Base-by-base conservation (phyloP, 92 coral and sea anemone genomes). In the Epizoanthus fatuus region DNA sequence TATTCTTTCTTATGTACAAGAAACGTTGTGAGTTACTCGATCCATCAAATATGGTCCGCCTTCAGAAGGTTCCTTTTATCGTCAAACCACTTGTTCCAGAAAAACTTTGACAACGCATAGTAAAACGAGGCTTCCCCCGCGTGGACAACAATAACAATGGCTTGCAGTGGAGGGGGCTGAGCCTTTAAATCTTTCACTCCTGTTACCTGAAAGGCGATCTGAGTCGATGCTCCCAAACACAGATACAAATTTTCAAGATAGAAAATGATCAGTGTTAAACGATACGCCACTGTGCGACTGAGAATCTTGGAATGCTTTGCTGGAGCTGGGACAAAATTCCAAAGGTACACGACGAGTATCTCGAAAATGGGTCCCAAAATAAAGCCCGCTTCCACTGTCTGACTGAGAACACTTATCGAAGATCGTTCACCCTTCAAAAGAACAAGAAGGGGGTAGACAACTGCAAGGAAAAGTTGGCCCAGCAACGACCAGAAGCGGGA, bases 71-170 rank as follows among this genome's bases (percentile, higher is more conserved):
- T 82, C 19, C 64, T 82, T 55, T 74, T 49, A 63, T 75, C 88
- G 52, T 88, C 66, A 68, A 88, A 88, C 49, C 29, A 62, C 67
- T 82, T 88, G 79, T 75, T 83, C 88, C 88, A 88, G 72, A 82
- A 88, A 11, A 88, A 88, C 73, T 67, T 88, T 57, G 68, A 75
- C 79, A 88, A 13, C 53, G 87, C 60, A 38, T 83, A 88, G 58
- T 82, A 69, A 68, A 88, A 68, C 7, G 91, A 47, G 3, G 84
- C 91, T 20, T 88, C 84, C 6, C 79, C 84, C 7, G 79, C 62
- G 54, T 82, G 80, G 9, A 83, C 63, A 19, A 88, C 71, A 4
- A 82, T 29, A 37, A 81, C 32, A 17, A 59, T 32, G 2, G 76
- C 74, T 40, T 75, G 84, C 0, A 88, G 54, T 6, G 91, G 83